Evolutionary conservation across 2,113 vertebrate genomes (phyloP), one percentile per base, ranked within the genome.

Genomic region (Zootoca vivipara): DNA sequence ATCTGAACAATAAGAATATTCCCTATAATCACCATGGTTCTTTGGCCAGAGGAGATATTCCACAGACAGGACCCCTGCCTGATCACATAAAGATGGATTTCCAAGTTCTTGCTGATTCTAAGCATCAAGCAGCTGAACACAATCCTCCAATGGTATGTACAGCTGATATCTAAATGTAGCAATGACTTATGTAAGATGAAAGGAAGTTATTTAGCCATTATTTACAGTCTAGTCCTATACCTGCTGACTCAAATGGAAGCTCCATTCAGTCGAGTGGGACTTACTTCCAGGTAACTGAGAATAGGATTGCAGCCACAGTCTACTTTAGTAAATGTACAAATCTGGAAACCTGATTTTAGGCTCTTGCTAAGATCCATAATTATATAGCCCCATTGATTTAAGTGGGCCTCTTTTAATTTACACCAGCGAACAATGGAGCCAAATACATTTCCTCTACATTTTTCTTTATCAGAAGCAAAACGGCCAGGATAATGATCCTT

Each of bases 11-110:
- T 96, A 95, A 84, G 95, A 72, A 77, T 72, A 80, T 70, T 73
- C 5, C 24, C 18, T 8, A 13, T 18, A 84, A 82, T 84, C 75
- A 69, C 35, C 15, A 28, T 67, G 18, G 22, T 7, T 88, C 88
- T 46, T 96, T 94, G 7, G 92, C 95, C 2, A 91, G 96, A 52
- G 96, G 96, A 0, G 96, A 97, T 30, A 96, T 97, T 86, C 96
- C 96, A 0, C 83, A 95, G 85, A 94, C 89, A 6, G 87, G 88
- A 2, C 87, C 91, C 42, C 93, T 87, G 82, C 90, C 86, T 86
- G 95, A 95, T 90, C 82, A 94, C 16, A 52, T 65, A 3, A 87
- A 85, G 20, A 80, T 65, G 35, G 90, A 94, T 33, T 89, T 91
- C n/a, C 91, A 85, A 80, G 96, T 95, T 85, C 93, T 94, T 91